phyloP scores from a whole-genome alignment of 2,888 invertebrate genomes.

The Drosophila parthenogenetica region DNA sequence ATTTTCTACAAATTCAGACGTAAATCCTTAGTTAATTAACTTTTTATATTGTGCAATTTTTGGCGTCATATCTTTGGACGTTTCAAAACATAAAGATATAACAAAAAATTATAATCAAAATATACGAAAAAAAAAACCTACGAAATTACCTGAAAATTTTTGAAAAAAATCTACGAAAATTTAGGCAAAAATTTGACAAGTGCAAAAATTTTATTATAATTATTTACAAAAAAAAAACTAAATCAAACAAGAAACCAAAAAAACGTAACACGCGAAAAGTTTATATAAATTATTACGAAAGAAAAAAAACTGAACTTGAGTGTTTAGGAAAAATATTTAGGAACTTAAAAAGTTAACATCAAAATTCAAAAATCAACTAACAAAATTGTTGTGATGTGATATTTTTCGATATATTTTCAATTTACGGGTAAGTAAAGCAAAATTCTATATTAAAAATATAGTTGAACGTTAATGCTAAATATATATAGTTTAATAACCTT shows the following conservation, averaged over 20 bases:
- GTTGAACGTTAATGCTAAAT: neutral
- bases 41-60: slow-evolving; percentile 68
- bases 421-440: slow-evolving; percentile 71
- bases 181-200: slow-evolving; percentile 73
- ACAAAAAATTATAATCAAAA: slow-evolving; percentile 63
- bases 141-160: slow-evolving; percentile 84
- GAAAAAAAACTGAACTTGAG: slow-evolving; percentile 34
- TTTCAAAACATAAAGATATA: slow-evolving; percentile 19
- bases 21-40: slow-evolving; percentile 71
- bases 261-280: slow-evolving; percentile 29
- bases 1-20: slow-evolving; percentile 81
- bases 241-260: slow-evolving; percentile 21
- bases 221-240: slow-evolving; percentile 57
- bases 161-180: slow-evolving; percentile 64
- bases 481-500: neutral
- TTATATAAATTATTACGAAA: slow-evolving; percentile 38
- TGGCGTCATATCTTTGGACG: slow-evolving; percentile 59
- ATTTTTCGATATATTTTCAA: slow-evolving; percentile 77
- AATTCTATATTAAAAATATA: neutral
- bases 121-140: slow-evolving; percentile 67
- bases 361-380: slow-evolving; percentile 61
- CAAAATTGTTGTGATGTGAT: slow-evolving; percentile 78
- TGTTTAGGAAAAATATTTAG: slow-evolving; percentile 56
- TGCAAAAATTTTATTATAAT: slow-evolving; percentile 72
- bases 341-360: slow-evolving; percentile 39